Base-by-base conservation (phyloP, 2,113 vertebrate genomes). In the Rattus rattus region DNA sequence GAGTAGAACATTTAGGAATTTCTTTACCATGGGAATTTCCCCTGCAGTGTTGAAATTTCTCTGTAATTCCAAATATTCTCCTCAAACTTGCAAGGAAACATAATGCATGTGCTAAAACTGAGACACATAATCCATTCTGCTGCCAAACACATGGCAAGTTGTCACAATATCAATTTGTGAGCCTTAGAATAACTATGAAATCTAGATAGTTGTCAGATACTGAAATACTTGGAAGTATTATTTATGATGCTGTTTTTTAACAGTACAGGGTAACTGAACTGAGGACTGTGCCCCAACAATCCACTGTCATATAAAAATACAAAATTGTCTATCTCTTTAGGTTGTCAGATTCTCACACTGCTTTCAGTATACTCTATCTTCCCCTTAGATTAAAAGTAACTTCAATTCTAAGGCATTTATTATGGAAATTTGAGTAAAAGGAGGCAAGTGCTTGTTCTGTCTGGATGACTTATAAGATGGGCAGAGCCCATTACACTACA, bases 321-420 rank as follows among this genome's bases (percentile, higher is more conserved):
- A 67, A 65, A 12, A 24, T 4, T 54, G 4, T 83, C 61, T 54
- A 80, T 19, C 30, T 75, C 77, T 92, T 79, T 39, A 47, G 24
- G 76, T 52, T 89, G 52, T 12, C 43, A 90, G 19, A 52, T 56
- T 3, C n/a, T 77, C 75, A n/a, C 0, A 81, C 20, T 89, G 28
- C 84, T 90, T 77, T 47, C 75, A 80, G 75, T 91, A 3, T 30
- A 88, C 16, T 88, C 54, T 43, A 28, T 30, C 92, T 39, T 79
- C 73, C 7, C 22, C 26, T 28, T 77, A 80, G 5, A 56, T 75
- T 76, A 89, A 91, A 88, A 2, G 12, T 80, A 16, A 67, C 61
- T 52, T 84, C 77, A 88, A 92, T 69, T 61, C 24, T 70, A 93
- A 94, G 7, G 43, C 80, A 84, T 94, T 96, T 96, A 95, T 96